Percentiles rank a stretch among this genome's conserved stretches.
phyloP scores from a whole-genome alignment of 2,113 vertebrate genomes.

The Lutjanus erythropterus region DNA sequence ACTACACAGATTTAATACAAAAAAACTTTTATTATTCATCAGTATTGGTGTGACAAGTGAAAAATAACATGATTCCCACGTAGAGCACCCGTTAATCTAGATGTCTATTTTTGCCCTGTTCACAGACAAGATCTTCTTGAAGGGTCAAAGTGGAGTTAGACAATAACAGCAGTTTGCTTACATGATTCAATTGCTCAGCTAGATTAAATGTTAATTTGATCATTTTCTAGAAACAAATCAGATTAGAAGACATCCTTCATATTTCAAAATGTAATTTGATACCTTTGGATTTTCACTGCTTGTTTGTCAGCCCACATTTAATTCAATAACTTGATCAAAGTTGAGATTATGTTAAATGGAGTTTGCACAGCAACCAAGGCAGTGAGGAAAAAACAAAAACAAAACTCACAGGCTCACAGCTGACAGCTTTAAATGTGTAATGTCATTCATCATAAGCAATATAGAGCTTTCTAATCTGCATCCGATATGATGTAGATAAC shows the following conservation, averaged over 20 bases:
- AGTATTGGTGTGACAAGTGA: background rate
- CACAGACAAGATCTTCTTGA: conserved; percentile 20
- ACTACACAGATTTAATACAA: background rate
- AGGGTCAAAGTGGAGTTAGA: conserved; percentile 35
- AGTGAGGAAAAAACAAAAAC: background rate
- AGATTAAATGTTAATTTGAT: conserved; percentile 68
- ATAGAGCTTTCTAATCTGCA: no score
- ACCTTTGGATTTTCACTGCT: conserved; percentile 36
- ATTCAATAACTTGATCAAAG: conserved; percentile 59
- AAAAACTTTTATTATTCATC: background rate
- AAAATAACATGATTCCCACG: background rate
- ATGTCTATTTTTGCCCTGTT: conserved; percentile 14
- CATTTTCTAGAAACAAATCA: conserved; percentile 56
- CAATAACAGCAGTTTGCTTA: conserved; percentile 37
- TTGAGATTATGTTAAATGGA: conserved; percentile 40
- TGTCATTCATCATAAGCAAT: no score
- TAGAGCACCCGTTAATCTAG: background rate
- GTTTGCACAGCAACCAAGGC: conserved; percentile 14
- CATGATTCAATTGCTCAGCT: conserved; percentile 42
- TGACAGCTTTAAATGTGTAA: no score
- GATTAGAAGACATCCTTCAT: conserved; percentile 49
- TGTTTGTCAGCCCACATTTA: conserved; percentile 48
- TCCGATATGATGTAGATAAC: no score
- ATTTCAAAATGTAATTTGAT: conserved; percentile 54
- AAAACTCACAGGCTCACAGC: no score